Percentiles rank a stretch among this genome's conserved stretches.
These are phyloP conservation scores for Notolabrus celidotus DNA, from an alignment of 2,797 vertebrate species.

Conservation along the genomic window DNA sequence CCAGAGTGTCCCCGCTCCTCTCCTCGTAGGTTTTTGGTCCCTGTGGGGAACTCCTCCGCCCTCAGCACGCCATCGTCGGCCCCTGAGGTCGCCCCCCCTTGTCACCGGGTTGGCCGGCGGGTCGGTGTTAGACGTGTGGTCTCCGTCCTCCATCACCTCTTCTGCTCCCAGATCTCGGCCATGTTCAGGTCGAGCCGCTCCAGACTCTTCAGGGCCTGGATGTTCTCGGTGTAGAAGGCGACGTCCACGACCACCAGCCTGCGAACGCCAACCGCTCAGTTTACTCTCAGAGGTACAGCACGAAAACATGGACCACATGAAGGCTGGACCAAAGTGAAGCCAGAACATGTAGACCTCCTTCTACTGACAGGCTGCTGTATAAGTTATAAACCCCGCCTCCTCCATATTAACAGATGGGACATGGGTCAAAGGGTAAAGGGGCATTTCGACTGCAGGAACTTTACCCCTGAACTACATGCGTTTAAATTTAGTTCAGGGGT, in stretches of 20 bases:
- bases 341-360: too few relatives aligned
- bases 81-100: background rate
- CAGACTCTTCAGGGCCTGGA: slow-evolving; percentile 93
- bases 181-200: slow-evolving; percentile 94
- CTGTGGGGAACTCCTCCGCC: slow-evolving; percentile 20
- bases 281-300: too few relatives aligned
- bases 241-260: slow-evolving; percentile 97
- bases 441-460: too few relatives aligned
- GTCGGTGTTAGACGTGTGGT: slow-evolving; percentile 10
- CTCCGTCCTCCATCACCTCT: slow-evolving; percentile 90
- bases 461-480: too few relatives aligned
- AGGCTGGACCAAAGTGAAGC: too few relatives aligned
- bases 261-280: slow-evolving; percentile 20
- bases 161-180: slow-evolving; percentile 98
- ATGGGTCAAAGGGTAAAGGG: too few relatives aligned
- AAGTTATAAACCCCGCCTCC: too few relatives aligned
- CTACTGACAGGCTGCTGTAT: too few relatives aligned
- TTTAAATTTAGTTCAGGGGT: too few relatives aligned
- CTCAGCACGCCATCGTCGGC: background rate
- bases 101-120: background rate
- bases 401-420: too few relatives aligned
- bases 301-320: too few relatives aligned
- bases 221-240: slow-evolving; percentile 97
- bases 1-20: slow-evolving; percentile 2
- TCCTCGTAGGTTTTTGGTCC: slow-evolving; percentile 57